Evolutionary conservation across 2,113 vertebrate species (phyloP).

Genomic region (Tympanuchus pallidicinctus): DNA sequence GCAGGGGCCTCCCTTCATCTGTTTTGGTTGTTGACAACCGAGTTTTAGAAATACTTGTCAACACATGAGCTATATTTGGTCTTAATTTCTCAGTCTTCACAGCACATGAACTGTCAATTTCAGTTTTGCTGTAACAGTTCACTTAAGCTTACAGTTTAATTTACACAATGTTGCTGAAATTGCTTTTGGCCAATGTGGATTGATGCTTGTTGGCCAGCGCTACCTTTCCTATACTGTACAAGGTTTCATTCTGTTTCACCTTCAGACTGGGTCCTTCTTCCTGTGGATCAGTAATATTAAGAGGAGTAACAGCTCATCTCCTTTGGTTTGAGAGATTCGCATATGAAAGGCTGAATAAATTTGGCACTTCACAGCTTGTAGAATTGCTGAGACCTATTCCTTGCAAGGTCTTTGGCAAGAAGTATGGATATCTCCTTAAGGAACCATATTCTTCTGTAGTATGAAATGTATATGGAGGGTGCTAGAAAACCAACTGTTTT

Average conservation of each 20-base stretch:
- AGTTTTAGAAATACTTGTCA: slow-evolving; percentile 16
- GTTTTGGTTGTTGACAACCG: neutral
- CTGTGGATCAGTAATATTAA: neutral
- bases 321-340: neutral
- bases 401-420: neutral
- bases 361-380: neutral
- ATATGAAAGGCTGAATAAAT: neutral
- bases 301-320: neutral
- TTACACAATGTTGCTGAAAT: neutral
- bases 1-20: neutral
- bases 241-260: neutral
- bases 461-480: no score
- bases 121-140: neutral
- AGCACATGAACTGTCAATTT: neutral
- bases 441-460: neutral
- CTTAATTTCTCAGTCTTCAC: neutral
- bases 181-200: neutral
- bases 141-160: neutral
- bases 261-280: neutral
- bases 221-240: neutral
- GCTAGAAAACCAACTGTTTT: neutral
- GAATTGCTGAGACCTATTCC: neutral
- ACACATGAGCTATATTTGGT: slow-evolving; percentile 6
- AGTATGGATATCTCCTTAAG: neutral
- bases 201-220: neutral